Evolutionary conservation across 1,140 invertebrate genomes (phyloP).

Genomic region (Potamilus streckersoni): DNA sequence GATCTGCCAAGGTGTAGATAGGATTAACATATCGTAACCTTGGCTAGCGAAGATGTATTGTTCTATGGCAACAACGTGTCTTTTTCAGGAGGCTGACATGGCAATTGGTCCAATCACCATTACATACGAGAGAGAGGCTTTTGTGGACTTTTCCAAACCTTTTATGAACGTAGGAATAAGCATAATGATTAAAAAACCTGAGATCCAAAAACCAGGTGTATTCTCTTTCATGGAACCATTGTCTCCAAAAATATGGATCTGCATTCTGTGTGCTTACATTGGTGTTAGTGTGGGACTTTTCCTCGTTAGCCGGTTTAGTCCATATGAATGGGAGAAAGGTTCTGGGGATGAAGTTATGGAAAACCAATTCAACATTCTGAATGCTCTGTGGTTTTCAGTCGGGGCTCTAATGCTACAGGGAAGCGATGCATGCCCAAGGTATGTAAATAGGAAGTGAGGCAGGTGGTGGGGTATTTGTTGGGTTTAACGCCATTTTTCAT

Average conservation of each 20-base stretch:
- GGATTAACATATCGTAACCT: too few species aligned
- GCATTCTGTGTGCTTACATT: constrained; percentile 94
- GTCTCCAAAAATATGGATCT: constrained; percentile 75
- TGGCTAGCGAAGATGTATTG: too few species aligned
- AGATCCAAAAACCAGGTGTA: constrained; percentile 83
- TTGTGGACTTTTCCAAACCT: constrained; percentile 67
- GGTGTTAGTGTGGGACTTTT: constrained; percentile 87
- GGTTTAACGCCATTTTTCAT: too few species aligned
- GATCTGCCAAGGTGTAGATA: too few species aligned
- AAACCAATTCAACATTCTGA: constrained; percentile 82
- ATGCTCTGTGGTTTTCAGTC: constrained; percentile 87
- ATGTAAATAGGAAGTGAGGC: neutral
- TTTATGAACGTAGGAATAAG: constrained; percentile 68
- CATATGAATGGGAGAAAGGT: constrained; percentile 71
- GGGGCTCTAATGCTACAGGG: constrained; percentile 99
- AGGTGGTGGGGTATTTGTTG: constrained; percentile 55
- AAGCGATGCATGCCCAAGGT: constrained; percentile 79
- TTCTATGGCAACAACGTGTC: neutral
- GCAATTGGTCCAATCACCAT: constrained; percentile 65
- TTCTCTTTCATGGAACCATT: constrained; percentile 96
- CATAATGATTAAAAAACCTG: constrained; percentile 66
- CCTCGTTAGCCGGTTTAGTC: constrained; percentile 74
- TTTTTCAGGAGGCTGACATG: constrained; percentile 58
- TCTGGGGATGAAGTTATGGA: constrained; percentile 18
- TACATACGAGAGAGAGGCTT: constrained; percentile 59